These are phyloP conservation scores for Pandion haliaetus DNA, from an alignment of 2,113 vertebrate species.

Conservation along the genomic window DNA sequence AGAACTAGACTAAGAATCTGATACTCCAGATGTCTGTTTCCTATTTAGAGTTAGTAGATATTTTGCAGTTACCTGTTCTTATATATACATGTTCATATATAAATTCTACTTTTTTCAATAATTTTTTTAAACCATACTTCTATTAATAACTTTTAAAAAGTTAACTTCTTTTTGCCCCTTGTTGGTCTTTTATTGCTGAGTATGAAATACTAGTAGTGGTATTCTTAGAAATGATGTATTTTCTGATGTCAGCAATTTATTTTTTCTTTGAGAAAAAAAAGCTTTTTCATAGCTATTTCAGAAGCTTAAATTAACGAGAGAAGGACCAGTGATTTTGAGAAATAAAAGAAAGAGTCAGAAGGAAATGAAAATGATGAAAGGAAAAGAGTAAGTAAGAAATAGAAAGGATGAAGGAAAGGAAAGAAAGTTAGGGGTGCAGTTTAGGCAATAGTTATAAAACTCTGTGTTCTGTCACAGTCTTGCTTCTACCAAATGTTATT, in stretches of 20 bases:
- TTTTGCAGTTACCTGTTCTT: not conserved
- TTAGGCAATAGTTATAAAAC: not conserved
- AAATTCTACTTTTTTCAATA: not conserved
- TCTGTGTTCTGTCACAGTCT: not conserved
- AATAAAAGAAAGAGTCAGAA: not conserved
- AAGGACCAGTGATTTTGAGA: not conserved
- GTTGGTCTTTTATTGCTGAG: not conserved
- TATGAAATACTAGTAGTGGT: not conserved
- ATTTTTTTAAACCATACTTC: not conserved
- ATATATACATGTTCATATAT: not conserved
- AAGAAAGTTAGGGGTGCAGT: not conserved
- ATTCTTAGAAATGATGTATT: constrained; percentile 5
- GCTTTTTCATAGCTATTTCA: not conserved
- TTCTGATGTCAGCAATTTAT: not conserved
- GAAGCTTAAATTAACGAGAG: not conserved
- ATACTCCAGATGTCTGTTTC: not conserved
- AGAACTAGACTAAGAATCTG: not conserved
- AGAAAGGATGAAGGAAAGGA: not conserved
- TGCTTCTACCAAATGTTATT: not conserved
- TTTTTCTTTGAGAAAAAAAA: not conserved
- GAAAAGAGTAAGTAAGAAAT: not conserved
- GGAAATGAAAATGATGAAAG: not conserved
- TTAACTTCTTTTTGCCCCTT: not conserved
- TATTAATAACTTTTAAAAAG: not conserved
- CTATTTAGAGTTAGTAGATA: not conserved